Percentiles rank a stretch among this genome's conserved stretches.
These are phyloP conservation scores for Hippocampus kuda DNA, from an alignment of 2,797 vertebrate species.

Conservation along the genomic window DNA sequence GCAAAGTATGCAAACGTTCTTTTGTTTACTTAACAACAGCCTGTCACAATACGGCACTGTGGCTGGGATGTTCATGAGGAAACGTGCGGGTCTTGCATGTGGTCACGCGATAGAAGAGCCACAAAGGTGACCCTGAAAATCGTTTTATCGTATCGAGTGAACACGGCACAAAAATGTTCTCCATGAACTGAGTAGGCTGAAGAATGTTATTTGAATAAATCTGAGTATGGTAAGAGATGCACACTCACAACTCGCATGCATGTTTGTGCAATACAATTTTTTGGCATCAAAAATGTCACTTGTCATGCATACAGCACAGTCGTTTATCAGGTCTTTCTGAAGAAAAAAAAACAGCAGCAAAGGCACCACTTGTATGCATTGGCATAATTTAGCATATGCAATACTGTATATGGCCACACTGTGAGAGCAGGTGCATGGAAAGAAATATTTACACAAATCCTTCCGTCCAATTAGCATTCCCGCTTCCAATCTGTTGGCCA, in stretches of 20 bases:
- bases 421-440: slow-evolving; percentile 5
- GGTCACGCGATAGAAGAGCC: neutral
- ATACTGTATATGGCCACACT: neutral
- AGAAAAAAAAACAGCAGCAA: neutral
- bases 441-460: slow-evolving; percentile 14
- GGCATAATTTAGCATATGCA: neutral
- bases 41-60: neutral
- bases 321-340: neutral
- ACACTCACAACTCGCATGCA: neutral
- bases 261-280: too few relatives aligned
- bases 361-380: too few relatives aligned
- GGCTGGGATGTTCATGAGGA: neutral
- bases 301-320: neutral
- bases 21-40: slow-evolving; percentile 8
- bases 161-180: neutral
- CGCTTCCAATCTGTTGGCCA: slow-evolving; percentile 4
- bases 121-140: neutral
- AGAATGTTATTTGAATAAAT: neutral
- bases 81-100: neutral
- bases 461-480: slow-evolving; percentile 3
- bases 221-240: neutral
- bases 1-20: neutral
- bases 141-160: neutral
- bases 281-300: too few relatives aligned
- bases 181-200: neutral